Conservation (phyloP, 2,113 vertebrate species). For the Leptosomus discolor region DNA sequence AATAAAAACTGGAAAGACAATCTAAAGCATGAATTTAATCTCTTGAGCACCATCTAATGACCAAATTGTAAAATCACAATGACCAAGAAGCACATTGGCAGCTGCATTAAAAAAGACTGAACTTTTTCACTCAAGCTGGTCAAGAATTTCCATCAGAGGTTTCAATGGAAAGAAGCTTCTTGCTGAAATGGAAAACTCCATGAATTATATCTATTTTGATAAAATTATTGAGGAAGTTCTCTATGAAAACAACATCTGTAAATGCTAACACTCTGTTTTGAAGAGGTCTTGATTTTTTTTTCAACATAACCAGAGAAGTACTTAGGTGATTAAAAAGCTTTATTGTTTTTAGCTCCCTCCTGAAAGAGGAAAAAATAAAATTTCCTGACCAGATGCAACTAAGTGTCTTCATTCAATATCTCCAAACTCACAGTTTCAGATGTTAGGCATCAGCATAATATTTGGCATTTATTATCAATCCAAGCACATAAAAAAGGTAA, state of each 20-base stretch:
- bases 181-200: not conserved
- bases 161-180: not conserved
- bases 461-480: not conserved
- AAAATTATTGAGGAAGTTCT: not conserved
- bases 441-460: not conserved
- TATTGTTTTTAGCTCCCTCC: not conserved
- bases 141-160: not conserved
- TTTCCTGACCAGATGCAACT: not conserved
- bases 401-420: not conserved
- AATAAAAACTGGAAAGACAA: not conserved
- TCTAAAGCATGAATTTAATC: not conserved
- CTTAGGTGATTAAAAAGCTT: not conserved
- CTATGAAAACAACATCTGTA: not conserved
- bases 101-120: not conserved
- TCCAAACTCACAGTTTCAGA: not conserved
- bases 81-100: not conserved
- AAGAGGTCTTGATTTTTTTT: not conserved
- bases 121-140: not conserved
- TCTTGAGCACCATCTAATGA: slow-evolving; percentile 65
- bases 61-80: slow-evolving; percentile 31
- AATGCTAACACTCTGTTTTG: not conserved
- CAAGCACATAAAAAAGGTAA: not conserved
- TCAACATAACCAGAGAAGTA: not conserved
- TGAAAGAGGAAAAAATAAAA: not conserved
- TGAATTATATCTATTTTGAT: not conserved